Conservation (phyloP, 2,888 invertebrate genomes). For the Phrixothrix hirtus region DNA sequence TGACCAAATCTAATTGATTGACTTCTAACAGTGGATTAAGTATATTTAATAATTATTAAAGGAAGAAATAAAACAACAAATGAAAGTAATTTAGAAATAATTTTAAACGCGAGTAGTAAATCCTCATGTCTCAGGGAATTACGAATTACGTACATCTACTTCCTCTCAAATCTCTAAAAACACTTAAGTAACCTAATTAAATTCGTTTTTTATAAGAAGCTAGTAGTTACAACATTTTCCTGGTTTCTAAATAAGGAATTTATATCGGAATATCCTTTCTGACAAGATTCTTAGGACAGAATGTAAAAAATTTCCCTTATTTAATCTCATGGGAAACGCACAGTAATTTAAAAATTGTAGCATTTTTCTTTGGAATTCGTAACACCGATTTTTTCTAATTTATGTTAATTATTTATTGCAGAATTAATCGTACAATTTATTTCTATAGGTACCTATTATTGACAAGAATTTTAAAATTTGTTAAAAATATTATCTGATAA, state of each 20-base stretch:
- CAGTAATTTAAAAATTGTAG: not conserved
- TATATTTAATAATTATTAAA: no score
- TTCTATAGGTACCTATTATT: no score
- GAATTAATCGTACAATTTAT: no score
- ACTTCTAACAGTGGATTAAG: no score
- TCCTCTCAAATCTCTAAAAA: conserved; percentile 4
- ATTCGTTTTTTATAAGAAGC: not conserved
- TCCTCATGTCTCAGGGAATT: not conserved
- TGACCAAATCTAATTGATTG: no score
- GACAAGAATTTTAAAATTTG: no score
- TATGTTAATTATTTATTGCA: no score
- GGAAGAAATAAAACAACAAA: no score
- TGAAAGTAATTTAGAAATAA: not conserved
- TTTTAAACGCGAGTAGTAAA: not conserved
- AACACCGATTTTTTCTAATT: no score
- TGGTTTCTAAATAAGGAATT: conserved; percentile 1
- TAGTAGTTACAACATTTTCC: conserved; percentile 3
- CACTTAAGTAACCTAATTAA: conserved; percentile 1
- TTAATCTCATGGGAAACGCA: not conserved
- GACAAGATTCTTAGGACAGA: not conserved
- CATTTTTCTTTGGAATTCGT: no score
- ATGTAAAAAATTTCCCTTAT: not conserved
- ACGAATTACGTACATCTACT: not conserved
- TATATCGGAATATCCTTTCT: not conserved
- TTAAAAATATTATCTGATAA: no score